phyloP scores from a whole-genome alignment of 2,888 invertebrate species.

The Fragum whitleyi region DNA sequence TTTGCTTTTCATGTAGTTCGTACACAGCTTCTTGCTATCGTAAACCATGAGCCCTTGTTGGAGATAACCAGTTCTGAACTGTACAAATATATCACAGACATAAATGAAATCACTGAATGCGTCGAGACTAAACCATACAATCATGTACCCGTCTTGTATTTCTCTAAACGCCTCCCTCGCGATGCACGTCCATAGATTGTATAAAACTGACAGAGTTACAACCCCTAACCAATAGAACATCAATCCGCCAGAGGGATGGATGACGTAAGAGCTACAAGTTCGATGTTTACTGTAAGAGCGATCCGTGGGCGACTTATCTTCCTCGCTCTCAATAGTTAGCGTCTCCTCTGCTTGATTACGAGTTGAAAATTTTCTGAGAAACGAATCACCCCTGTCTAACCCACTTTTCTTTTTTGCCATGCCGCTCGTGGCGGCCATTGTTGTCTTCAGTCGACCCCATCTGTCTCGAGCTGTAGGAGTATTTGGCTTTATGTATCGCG shows the following conservation, averaged over 20 bases:
- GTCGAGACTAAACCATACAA: conserved; percentile 87
- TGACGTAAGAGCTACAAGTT: conserved; percentile 86
- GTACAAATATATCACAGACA: conserved; percentile 94
- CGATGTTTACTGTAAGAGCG: conserved; percentile 31
- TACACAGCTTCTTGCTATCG: conserved; percentile 94
- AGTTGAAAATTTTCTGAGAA: conserved; percentile 96
- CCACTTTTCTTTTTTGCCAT: conserved; percentile 70
- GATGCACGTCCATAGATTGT: conserved; percentile 98
- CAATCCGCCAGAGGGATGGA: conserved; percentile 97
- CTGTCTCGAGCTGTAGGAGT: conserved; percentile 39
- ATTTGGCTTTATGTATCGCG: neutral
- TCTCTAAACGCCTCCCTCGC: conserved; percentile 97
- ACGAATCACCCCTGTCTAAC: conserved; percentile 86
- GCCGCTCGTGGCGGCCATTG: conserved; percentile 71
- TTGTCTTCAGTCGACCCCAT: conserved; percentile 59
- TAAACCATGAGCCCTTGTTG: conserved; percentile 96
- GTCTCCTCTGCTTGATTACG: conserved; percentile 87
- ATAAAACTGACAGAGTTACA: conserved; percentile 94
- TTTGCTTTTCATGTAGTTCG: conserved; percentile 94
- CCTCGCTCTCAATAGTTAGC: conserved; percentile 53
- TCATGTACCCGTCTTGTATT: conserved; percentile 87
- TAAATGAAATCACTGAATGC: conserved; percentile 94
- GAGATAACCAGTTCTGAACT: conserved; percentile 96
- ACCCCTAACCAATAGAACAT: conserved; percentile 98
- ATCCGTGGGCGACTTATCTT: conserved; percentile 5